phyloP scores from a whole-genome alignment of 2,113 vertebrate genomes.

The Loxodonta africana region DNA sequence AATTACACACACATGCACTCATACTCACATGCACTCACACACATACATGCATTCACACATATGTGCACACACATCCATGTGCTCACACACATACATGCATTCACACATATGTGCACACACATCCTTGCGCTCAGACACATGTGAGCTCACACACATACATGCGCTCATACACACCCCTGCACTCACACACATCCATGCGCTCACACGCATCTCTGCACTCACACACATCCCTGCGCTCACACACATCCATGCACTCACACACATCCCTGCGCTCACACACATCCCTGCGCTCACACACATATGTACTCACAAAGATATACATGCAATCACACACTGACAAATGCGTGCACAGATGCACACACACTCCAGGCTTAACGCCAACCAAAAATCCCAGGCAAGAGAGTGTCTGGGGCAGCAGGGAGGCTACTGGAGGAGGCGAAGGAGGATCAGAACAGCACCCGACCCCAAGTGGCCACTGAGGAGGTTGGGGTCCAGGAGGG shows the following conservation, averaged over 20 bases:
- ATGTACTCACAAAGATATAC: no score
- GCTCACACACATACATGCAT: not conserved
- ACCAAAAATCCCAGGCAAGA: not conserved
- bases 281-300: not conserved
- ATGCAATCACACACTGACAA: no score
- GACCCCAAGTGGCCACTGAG: not conserved
- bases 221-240: not conserved
- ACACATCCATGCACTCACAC: no score
- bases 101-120: not conserved
- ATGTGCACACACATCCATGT: not conserved
- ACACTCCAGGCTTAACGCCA: no score
- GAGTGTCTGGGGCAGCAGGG: rapidly evolving
- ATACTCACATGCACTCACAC: rapidly evolving
- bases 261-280: no score
- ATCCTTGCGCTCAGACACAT: rapidly evolving
- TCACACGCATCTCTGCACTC: not conserved
- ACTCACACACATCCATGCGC: not conserved
- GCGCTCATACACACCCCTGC: no score
- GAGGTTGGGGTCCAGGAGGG: not conserved
- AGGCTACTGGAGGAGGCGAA: rapidly evolving
- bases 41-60: not conserved
- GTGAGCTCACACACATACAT: not conserved
- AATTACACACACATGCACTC: not conserved
- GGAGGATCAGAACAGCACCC: not conserved
- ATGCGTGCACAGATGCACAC: no score